A percentile compares a stretch with the other conserved stretches of the same genome.
These are phyloP conservation scores for Danio aesculapii DNA, from an alignment of 2,797 vertebrate species.

Conservation along the genomic window DNA sequence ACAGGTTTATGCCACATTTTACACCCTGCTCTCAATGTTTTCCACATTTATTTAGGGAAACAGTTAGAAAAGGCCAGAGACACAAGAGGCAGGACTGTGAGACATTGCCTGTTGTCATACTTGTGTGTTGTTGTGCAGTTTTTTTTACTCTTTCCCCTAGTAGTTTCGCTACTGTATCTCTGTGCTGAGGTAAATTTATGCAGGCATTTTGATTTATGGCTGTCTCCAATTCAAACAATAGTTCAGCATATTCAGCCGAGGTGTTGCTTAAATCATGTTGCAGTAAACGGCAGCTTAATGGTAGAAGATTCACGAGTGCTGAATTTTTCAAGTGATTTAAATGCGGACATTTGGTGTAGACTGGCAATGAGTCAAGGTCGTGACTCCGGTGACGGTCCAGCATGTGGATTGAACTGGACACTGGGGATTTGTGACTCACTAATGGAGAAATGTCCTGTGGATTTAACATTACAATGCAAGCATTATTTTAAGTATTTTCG, in stretches of 20 bases:
- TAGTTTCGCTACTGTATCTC: slow-evolving; percentile 11
- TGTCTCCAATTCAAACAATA: slow-evolving; percentile 49
- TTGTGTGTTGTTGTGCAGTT: background rate
- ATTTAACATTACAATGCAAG: slow-evolving; percentile 3
- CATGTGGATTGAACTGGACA: slow-evolving; percentile 19
- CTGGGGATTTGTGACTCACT: slow-evolving; percentile 13
- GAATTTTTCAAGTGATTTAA: slow-evolving; percentile 21
- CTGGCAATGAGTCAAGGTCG: slow-evolving; percentile 42
- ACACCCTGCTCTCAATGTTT: slow-evolving; percentile 4
- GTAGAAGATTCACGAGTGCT: background rate
- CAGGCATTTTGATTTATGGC: slow-evolving; percentile 52
- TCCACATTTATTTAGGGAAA: slow-evolving; percentile 18
- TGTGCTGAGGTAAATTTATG: slow-evolving; percentile 16
- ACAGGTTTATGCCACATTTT: slow-evolving; percentile 34
- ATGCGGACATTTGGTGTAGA: slow-evolving; percentile 12
- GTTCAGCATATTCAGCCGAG: slow-evolving; percentile 44
- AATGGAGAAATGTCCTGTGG: background rate
- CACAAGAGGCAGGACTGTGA: slow-evolving; percentile 10
- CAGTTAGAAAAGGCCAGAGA: background rate
- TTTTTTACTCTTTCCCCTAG: background rate
- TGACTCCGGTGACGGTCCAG: slow-evolving; percentile 15
- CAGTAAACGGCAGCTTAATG: slow-evolving; percentile 5
- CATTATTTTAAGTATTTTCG: background rate
- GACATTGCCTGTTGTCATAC: background rate
- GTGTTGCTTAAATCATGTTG: slow-evolving; percentile 20